These are phyloP conservation scores for Dendronephthya gigantea DNA, from an alignment of 64 coral and sea anemone species.

Conservation along the genomic window DNA sequence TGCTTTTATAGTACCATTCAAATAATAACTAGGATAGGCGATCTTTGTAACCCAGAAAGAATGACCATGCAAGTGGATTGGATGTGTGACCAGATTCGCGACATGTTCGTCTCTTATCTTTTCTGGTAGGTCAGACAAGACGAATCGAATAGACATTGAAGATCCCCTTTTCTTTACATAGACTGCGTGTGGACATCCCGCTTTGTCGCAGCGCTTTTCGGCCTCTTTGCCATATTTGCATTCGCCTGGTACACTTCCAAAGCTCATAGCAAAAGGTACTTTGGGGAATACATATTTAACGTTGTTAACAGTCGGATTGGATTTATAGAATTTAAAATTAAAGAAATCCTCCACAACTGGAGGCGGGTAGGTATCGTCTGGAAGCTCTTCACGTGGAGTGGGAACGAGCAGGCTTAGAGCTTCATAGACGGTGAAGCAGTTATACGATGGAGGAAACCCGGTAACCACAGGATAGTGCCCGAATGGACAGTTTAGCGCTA, in stretches of 20 bases:
- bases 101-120: not conserved
- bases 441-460: constrained; percentile 27
- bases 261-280: constrained; percentile 26
- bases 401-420: too few relatives aligned
- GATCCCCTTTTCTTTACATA: not conserved
- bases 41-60: not conserved
- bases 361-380: constrained; percentile 11
- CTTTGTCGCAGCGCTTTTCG: not conserved
- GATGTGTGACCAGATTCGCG: not conserved
- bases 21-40: not conserved
- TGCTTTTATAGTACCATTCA: not conserved
- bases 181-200: not conserved
- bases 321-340: constrained; percentile 36
- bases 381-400: not conserved
- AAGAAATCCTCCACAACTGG: constrained; percentile 24
- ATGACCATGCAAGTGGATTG: not conserved
- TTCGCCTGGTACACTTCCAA: not conserved
- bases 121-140: not conserved
- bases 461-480: not conserved
- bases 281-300: constrained; percentile 21
- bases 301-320: not conserved
- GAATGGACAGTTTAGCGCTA: constrained; percentile 55
- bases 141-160: not conserved
- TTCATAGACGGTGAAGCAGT: constrained; percentile 2
- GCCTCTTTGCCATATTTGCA: not conserved